Percentiles rank a stretch among this genome's conserved stretches.
Evolutionary conservation across 92 coral and sea anemone species (phyloP).

Genomic region (Blastomussa wellsi): DNA sequence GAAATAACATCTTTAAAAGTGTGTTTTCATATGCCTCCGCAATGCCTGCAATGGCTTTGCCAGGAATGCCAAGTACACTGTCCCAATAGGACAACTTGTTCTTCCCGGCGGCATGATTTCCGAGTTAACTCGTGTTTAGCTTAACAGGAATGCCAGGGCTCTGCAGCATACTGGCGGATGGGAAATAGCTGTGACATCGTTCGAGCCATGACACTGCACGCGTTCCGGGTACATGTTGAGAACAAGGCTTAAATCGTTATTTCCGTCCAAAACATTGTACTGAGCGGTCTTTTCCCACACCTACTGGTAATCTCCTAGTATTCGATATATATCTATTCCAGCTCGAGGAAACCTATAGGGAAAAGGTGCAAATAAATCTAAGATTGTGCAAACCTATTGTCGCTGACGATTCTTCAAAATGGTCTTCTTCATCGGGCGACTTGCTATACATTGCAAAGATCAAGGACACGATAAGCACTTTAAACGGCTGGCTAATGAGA

Average conservation of each 20-base stretch:
- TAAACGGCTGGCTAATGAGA: constrained; percentile 71
- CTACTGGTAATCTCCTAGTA: neutral
- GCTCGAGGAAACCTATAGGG: neutral
- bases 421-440: constrained; percentile 53
- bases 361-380: neutral
- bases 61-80: neutral
- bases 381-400: constrained; percentile 13
- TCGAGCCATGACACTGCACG: neutral
- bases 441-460: constrained; percentile 62
- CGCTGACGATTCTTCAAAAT: constrained; percentile 18
- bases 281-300: neutral
- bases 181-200: neutral
- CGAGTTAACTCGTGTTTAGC: too few relatives aligned
- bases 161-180: neutral
- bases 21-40: neutral
- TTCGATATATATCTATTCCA: neutral
- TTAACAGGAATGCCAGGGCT: neutral
- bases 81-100: neutral
- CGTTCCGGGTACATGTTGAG: neutral
- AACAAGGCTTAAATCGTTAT: neutral
- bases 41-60: neutral
- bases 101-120: too few relatives aligned
- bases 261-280: neutral
- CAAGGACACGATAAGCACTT: constrained; percentile 58
- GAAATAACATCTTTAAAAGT: too few relatives aligned